A percentile compares a stretch with the other conserved stretches of the same genome.
phyloP scores from a whole-genome alignment of 1,140 invertebrate species.

The Cydia strobilella region DNA sequence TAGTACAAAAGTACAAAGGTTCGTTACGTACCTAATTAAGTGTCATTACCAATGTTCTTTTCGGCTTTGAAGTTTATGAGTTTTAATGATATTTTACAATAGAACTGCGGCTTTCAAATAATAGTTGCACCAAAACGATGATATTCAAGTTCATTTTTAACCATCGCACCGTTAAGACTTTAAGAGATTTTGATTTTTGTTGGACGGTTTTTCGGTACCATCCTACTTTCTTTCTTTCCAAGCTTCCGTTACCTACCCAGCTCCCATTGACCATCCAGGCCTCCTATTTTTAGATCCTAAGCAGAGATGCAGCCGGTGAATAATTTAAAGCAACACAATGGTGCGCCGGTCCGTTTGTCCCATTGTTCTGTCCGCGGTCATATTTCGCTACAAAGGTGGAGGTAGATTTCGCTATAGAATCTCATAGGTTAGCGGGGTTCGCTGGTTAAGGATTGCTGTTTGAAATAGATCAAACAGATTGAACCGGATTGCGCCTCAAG shows the following conservation, averaged over 20 bases:
- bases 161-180: too few species aligned
- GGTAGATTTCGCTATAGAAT: background rate
- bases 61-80: too few species aligned
- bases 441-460: background rate
- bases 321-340: conserved; percentile 1
- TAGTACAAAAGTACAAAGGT: too few species aligned
- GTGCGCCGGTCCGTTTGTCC: conserved; percentile 12
- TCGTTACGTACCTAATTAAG: too few species aligned
- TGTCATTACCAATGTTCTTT: too few species aligned
- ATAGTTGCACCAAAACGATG: too few species aligned
- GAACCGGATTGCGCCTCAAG: too few species aligned
- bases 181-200: too few species aligned
- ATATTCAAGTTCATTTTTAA: too few species aligned
- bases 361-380: conserved; percentile 31
- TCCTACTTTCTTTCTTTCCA: background rate
- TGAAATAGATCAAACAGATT: conserved; percentile 1
- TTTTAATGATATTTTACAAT: too few species aligned
- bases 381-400: conserved; percentile 5
- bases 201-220: background rate
- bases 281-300: conserved; percentile 17
- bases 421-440: background rate
- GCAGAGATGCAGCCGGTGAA: conserved; percentile 5
- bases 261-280: background rate
- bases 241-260: background rate
- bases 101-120: too few species aligned